A percentile compares a stretch with the other conserved stretches of the same genome.
These are phyloP conservation scores for Eurosta solidaginis DNA, from an alignment of 1,140 invertebrate species.

Conservation along the genomic window DNA sequence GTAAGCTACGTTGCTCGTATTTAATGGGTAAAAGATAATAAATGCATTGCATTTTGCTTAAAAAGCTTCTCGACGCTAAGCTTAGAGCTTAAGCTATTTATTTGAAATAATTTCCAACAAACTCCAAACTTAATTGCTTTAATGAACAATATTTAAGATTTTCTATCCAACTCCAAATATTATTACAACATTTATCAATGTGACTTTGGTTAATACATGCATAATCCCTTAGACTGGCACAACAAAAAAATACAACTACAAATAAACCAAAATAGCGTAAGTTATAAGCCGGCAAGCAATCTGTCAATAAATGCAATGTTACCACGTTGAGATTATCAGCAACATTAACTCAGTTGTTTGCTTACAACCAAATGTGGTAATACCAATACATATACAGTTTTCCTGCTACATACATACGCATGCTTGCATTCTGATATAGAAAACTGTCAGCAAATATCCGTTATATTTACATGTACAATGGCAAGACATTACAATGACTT, in stretches of 20 bases:
- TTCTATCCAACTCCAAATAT: not conserved
- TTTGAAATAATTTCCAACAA: not conserved
- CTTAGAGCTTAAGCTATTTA: too few relatives aligned
- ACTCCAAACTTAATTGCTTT: not conserved
- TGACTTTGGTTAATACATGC: not conserved
- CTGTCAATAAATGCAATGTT: conserved; percentile 23
- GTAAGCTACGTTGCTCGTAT: too few relatives aligned
- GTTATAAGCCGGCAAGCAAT: not conserved
- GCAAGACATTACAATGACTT: not conserved
- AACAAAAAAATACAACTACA: not conserved
- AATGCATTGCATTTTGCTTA: too few relatives aligned
- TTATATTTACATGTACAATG: not conserved
- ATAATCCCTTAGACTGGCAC: not conserved
- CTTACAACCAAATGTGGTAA: too few relatives aligned
- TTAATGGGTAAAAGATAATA: too few relatives aligned
- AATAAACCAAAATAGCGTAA: conserved; percentile 15
- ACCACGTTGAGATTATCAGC: conserved; percentile 25
- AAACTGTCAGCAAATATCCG: conserved; percentile 15
- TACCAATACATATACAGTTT: too few relatives aligned
- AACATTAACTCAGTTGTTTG: conserved; percentile 24
- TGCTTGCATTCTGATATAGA: not conserved
- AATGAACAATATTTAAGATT: not conserved
- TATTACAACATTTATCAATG: not conserved
- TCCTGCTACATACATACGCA: not conserved
- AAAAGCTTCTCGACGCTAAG: too few relatives aligned